Evolutionary conservation across 2,888 invertebrate genomes (phyloP).

Genomic region (Drosophila acutilabella): DNA sequence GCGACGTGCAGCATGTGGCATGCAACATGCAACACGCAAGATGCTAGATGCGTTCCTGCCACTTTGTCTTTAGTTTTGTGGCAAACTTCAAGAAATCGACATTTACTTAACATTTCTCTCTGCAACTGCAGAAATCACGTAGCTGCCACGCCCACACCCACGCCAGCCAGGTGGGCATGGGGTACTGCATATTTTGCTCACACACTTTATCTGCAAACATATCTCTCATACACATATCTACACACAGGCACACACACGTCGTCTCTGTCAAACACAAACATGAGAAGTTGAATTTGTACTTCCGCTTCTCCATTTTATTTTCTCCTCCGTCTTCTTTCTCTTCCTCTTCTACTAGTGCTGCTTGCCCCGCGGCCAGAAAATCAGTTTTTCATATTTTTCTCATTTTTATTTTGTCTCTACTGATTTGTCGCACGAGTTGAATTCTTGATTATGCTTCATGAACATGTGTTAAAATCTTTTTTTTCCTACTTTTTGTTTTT

Average conservation of each 20-base stretch:
- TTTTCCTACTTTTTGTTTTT: conserved; percentile 21
- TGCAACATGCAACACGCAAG: conserved; percentile 36
- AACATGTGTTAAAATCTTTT: conserved; percentile 33
- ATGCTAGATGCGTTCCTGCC: conserved; percentile 23
- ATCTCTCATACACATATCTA: conserved; percentile 40
- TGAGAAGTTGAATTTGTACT: conserved; percentile 66
- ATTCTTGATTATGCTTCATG: conserved; percentile 67
- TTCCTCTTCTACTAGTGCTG: not conserved
- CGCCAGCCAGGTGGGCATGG: conserved; percentile 56
- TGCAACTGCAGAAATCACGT: conserved; percentile 61
- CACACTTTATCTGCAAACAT: conserved; percentile 74
- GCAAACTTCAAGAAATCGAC: conserved; percentile 70
- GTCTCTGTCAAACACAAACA: conserved; percentile 60
- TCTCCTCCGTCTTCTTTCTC: not conserved
- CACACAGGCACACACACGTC: conserved; percentile 10
- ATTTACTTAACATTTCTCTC: conserved; percentile 42
- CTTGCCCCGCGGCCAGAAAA: conserved; percentile 53
- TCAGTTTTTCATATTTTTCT: conserved; percentile 32
- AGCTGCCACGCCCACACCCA: conserved; percentile 56
- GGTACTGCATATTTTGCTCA: conserved; percentile 57
- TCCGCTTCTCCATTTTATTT: conserved; percentile 55
- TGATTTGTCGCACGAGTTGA: conserved; percentile 78
- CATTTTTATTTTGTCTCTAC: conserved; percentile 47
- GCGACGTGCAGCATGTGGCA: conserved; percentile 43
- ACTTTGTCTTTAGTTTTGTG: conserved; percentile 68